phyloP scores from a whole-genome alignment of 2,888 invertebrate species.

The Andrena flavipes region DNA sequence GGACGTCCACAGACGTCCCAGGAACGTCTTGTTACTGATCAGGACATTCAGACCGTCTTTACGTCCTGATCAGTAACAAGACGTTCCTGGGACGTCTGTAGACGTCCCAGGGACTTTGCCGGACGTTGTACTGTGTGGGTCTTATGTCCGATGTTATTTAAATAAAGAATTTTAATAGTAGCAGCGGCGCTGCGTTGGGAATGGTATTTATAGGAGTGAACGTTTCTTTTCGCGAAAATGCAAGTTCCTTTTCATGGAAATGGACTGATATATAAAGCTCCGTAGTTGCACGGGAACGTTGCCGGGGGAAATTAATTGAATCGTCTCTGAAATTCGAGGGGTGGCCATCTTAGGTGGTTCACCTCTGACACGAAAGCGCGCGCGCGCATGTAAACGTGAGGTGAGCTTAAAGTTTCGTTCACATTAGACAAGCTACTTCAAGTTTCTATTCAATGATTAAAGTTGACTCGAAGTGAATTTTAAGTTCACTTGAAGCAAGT shows the following conservation, averaged over 20 bases:
- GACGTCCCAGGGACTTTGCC: no score
- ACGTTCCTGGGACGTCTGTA: no score
- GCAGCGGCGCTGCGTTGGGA: background rate
- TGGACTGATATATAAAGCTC: background rate
- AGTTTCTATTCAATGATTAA: no score
- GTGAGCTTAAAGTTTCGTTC: background rate
- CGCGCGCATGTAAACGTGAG: background rate
- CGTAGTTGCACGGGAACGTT: no score
- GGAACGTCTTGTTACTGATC: no score
- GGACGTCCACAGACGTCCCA: no score
- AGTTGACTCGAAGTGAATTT: no score
- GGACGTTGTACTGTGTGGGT: no score
- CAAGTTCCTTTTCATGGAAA: background rate
- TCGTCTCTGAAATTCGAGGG: background rate
- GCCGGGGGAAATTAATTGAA: conserved; percentile 1
- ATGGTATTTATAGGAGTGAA: background rate
- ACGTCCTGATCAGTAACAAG: no score
- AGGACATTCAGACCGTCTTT: no score
- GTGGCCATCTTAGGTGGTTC: conserved; percentile 13
- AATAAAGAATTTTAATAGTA: background rate
- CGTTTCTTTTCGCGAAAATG: background rate
- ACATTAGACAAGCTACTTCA: no score
- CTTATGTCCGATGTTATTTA: background rate
- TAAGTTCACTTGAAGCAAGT: no score
- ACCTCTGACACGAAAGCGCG: background rate